Evolutionary conservation across 2,113 vertebrate genomes (phyloP).

Genomic region (Petroica traversi): DNA sequence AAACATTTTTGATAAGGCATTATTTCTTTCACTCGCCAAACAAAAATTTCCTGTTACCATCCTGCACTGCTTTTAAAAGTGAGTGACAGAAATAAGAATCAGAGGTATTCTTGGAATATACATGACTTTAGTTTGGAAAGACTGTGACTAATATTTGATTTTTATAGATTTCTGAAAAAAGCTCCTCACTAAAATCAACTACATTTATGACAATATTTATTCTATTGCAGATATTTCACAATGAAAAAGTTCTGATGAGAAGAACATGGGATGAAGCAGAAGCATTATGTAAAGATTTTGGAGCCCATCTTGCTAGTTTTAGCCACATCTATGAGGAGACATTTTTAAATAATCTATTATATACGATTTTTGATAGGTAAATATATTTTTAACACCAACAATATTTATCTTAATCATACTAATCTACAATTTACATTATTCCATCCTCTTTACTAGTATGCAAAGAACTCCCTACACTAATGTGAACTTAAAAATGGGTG

Average conservation of each 20-base stretch:
- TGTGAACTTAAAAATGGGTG: background rate
- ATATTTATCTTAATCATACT: background rate
- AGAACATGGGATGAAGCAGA: constrained; percentile 93
- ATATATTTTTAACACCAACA: background rate
- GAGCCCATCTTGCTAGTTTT: constrained; percentile 91
- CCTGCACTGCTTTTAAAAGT: background rate
- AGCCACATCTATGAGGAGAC: constrained; percentile 86
- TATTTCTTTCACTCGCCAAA: background rate
- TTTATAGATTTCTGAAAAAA: background rate
- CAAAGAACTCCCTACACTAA: background rate
- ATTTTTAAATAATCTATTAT: constrained; percentile 86
- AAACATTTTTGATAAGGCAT: background rate
- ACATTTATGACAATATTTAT: background rate
- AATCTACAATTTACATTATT: background rate
- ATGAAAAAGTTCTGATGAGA: constrained; percentile 90
- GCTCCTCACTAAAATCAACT: background rate
- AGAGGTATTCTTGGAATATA: background rate
- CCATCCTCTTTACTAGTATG: background rate
- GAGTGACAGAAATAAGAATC: background rate
- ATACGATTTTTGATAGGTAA: constrained; percentile 89
- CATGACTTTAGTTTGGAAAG: background rate
- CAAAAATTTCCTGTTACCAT: background rate
- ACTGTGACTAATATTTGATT: background rate
- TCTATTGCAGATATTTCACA: constrained; percentile 88
- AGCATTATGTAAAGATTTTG: constrained; percentile 88